A percentile compares a stretch with the other conserved stretches of the same genome.
Evolutionary conservation across 2,797 vertebrate genomes (phyloP).

Genomic region (Gambelia wislizenii): DNA sequence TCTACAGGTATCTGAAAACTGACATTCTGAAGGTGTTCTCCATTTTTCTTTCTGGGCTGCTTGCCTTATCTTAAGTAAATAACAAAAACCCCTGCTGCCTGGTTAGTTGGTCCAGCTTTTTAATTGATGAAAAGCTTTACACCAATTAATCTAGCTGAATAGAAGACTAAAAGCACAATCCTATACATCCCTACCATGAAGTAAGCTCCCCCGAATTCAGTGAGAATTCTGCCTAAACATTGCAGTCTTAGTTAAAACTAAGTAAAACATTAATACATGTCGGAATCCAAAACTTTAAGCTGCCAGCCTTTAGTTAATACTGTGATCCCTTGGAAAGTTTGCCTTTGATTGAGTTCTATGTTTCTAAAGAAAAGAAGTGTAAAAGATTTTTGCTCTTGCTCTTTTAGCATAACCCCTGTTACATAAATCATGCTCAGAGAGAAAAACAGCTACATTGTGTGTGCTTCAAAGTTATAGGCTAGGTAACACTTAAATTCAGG

Average conservation of each 20-base stretch:
- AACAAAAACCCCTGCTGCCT: background rate
- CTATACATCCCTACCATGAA: background rate
- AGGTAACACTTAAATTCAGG: constrained; percentile 33
- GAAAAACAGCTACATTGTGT: constrained; percentile 26
- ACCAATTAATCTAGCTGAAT: background rate
- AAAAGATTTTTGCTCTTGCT: constrained; percentile 34
- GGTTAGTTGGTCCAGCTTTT: background rate
- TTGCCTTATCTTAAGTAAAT: background rate
- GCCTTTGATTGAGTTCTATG: constrained; percentile 58
- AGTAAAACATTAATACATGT: constrained; percentile 57
- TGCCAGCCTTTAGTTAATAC: constrained; percentile 52
- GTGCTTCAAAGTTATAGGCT: constrained; percentile 15
- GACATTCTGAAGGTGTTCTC: background rate
- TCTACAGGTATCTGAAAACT: background rate
- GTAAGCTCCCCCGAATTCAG: background rate
- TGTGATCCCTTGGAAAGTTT: constrained; percentile 49
- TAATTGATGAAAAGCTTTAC: background rate
- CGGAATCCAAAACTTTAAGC: constrained; percentile 66
- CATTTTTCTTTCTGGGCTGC: background rate
- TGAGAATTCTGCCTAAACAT: background rate
- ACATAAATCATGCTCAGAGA: background rate
- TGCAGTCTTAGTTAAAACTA: background rate
- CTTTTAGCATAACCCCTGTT: constrained; percentile 9
- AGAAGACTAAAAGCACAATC: background rate
- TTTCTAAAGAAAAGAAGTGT: constrained; percentile 45